Percentiles rank a stretch among this genome's conserved stretches.
phyloP scores from a whole-genome alignment of 2,797 vertebrate species.

The Thripadectes ignobilis region DNA sequence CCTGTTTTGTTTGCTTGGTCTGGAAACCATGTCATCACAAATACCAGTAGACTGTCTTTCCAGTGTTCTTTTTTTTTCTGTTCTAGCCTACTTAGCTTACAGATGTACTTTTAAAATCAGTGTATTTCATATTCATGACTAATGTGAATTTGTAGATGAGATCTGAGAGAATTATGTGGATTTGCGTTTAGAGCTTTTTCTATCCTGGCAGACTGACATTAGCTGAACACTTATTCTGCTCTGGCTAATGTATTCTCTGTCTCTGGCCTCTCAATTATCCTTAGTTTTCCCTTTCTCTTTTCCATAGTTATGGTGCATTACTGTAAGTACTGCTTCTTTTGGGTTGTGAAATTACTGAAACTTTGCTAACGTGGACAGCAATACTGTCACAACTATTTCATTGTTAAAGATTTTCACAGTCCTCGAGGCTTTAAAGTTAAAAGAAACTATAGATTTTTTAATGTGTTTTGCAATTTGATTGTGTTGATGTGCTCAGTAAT shows the following conservation, averaged over 20 bases:
- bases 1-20: background rate
- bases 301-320: constrained; percentile 1
- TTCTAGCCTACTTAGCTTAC: background rate
- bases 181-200: constrained; percentile 53
- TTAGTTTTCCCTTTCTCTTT: constrained; percentile 8
- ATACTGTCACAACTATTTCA: background rate
- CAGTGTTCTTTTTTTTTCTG: background rate
- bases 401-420: background rate
- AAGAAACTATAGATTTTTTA: background rate
- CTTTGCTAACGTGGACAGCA: background rate
- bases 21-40: background rate
- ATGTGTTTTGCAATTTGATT: background rate
- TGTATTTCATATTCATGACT: constrained; percentile 31
- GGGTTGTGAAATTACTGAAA: background rate
- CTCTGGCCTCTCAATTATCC: constrained; percentile 3
- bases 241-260: constrained; percentile 14
- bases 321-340: background rate
- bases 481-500: background rate
- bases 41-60: background rate
- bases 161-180: constrained; percentile 57
- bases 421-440: background rate
- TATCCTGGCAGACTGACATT: background rate
- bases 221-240: constrained; percentile 13
- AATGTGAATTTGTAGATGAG: constrained; percentile 36
- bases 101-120: constrained; percentile 14